phyloP scores from a whole-genome alignment of 2,797 vertebrate genomes.

The Serranus cabrilla region DNA sequence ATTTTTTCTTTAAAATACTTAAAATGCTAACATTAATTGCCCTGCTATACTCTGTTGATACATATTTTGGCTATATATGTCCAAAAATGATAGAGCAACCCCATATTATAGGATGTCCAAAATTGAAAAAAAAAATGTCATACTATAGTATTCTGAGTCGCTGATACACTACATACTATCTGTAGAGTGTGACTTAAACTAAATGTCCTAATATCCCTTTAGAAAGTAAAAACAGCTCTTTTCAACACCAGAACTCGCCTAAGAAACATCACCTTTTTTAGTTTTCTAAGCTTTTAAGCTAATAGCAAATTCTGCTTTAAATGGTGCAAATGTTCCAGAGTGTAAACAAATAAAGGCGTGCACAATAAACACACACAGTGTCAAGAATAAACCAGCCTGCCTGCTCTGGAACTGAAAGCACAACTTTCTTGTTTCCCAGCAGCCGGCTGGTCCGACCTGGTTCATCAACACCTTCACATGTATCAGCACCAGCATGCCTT shows the following conservation, averaged over 20 bases:
- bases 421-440: neutral
- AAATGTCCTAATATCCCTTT: neutral
- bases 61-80: no score
- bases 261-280: neutral
- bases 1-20: no score
- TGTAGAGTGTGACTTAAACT: neutral
- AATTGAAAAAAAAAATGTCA: no score
- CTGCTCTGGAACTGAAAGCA: neutral
- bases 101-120: no score
- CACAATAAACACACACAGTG: neutral
- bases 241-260: neutral
- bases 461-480: conserved; percentile 28
- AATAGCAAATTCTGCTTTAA: neutral
- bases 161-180: neutral
- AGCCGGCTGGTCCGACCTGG: neutral
- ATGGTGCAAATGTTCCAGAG: neutral
- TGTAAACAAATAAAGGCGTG: neutral
- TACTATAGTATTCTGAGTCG: no score
- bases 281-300: neutral
- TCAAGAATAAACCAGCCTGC: neutral
- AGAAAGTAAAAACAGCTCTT: neutral
- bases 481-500: conserved; percentile 48
- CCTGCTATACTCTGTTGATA: no score
- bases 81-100: no score
- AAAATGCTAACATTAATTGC: no score